These are phyloP conservation scores for Hyperoodon ampullatus DNA, from an alignment of 2,113 vertebrate species.

Conservation along the genomic window DNA sequence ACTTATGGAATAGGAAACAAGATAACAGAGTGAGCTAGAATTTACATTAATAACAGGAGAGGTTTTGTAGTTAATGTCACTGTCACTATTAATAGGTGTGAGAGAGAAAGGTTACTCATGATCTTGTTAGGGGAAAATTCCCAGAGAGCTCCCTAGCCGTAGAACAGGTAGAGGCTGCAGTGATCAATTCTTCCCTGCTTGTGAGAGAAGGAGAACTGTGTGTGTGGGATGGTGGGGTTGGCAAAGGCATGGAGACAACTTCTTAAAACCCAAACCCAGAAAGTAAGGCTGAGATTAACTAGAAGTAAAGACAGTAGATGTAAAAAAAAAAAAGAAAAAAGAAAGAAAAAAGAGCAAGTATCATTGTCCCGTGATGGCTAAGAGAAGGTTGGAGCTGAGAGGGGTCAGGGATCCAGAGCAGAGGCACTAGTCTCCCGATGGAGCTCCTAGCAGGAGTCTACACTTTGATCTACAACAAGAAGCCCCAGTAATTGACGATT, in stretches of 20 bases:
- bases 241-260: background rate
- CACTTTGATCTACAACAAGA: background rate
- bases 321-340: background rate
- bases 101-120: background rate
- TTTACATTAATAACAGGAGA: background rate
- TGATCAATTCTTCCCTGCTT: background rate
- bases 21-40: background rate
- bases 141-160: background rate
- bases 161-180: background rate
- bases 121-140: background rate
- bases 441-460: background rate
- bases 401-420: background rate
- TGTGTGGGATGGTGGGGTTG: rapidly evolving
- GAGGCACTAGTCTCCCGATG: background rate
- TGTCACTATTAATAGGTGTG: background rate
- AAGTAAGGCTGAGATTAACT: background rate
- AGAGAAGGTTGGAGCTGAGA: background rate
- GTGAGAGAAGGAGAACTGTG: background rate
- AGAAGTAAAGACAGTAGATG: rapidly evolving
- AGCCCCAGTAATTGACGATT: background rate
- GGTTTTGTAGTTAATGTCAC: background rate
- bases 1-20: background rate
- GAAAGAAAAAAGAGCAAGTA: background rate
- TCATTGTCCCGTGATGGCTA: too few relatives aligned
- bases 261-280: background rate